Base-by-base conservation (phyloP, 2,113 vertebrate species). In the Syrrhaptes paradoxus region DNA sequence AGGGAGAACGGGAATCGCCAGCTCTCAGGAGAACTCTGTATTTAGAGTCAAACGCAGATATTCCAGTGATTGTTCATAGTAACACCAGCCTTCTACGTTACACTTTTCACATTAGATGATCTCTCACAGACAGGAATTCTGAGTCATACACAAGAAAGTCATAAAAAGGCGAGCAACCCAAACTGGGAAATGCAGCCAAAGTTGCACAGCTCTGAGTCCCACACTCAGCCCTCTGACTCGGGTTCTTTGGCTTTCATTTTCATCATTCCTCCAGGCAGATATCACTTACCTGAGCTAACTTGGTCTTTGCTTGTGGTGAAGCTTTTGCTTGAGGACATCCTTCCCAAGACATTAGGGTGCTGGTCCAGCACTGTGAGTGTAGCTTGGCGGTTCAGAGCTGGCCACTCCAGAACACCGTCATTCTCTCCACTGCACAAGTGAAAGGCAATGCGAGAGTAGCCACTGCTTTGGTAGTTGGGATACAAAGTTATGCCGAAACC, bases 341-440 rank as follows among this genome's bases (percentile, higher is more conserved):
- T 98, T 17, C 97, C 93, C 32, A 94, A 96, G 68, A 98, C 58
- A 2, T 99, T 98, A 0, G 99, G 97, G 71, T 99, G 98, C 94
- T 99, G 99, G 96, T 99, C 99, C 45, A 99, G 98, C 49, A 99
- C 97, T 2, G 98, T 98, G 48, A 99, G 80, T 0, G 94, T 90
- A 28, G 79, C 98, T 95, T 99, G 99, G 70, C 98, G 98, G 97
- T 99, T 98, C 45, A 98, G 91, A 11, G 97, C 99, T 0, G 99
- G 99, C 99, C 99, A 99, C 82, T 99, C 97, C 94, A 99, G 92
- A 36, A 98, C 97, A 4, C 31, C 97, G 14, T 99, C 99, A 0
- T 99, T 98, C n/a, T 98, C 98, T 12, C 99, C 98, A 43, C 99
- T 99, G 97, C 91, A 96, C 93, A 99, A 77, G 93, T 99, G 98